A percentile compares a stretch with the other conserved stretches of the same genome.
These are phyloP conservation scores for Drosophila borborema DNA, from an alignment of 2,888 invertebrate species.

Conservation along the genomic window DNA sequence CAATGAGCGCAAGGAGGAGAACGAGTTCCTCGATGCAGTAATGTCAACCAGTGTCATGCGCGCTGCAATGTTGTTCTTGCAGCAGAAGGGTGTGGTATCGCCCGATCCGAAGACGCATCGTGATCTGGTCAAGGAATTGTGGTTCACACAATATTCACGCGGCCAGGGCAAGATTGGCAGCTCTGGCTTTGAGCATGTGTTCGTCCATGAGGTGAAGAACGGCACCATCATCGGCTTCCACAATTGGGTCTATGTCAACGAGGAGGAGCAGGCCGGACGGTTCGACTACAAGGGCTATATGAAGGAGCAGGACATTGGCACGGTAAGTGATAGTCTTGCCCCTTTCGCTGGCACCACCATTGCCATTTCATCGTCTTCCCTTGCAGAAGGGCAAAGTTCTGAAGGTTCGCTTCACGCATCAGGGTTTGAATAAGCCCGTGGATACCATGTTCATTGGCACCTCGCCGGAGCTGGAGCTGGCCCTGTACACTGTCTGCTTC, in stretches of 20 bases:
- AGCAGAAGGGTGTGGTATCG: conserved; percentile 88
- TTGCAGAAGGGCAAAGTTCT: conserved; percentile 91
- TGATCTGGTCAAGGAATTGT: conserved; percentile 90
- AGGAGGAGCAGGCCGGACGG: conserved; percentile 90
- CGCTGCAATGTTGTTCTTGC: conserved; percentile 86
- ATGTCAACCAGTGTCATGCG: conserved; percentile 91
- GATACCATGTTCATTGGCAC: conserved; percentile 93
- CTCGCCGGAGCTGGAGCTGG: conserved; percentile 96
- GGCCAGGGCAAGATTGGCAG: conserved; percentile 92
- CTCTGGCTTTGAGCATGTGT: conserved; percentile 96
- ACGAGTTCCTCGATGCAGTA: conserved; percentile 91
- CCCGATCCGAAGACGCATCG: conserved; percentile 90
- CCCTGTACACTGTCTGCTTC: conserved; percentile 95
- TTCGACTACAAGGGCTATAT: conserved; percentile 93
- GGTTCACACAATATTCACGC: conserved; percentile 94
- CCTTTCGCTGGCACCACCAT: background rate
- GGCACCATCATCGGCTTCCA: conserved; percentile 93
- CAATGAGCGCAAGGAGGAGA: conserved; percentile 91
- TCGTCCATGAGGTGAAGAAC: conserved; percentile 94
- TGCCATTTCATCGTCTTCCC: background rate
- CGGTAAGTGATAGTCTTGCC: conserved; percentile 86
- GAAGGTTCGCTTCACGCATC: conserved; percentile 90
- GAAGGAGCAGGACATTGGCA: conserved; percentile 89
- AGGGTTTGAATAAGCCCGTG: conserved; percentile 91
- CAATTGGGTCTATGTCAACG: conserved; percentile 95